Conservation (phyloP, 1,140 invertebrate species). For the Scaptomyza pallida region DNA sequence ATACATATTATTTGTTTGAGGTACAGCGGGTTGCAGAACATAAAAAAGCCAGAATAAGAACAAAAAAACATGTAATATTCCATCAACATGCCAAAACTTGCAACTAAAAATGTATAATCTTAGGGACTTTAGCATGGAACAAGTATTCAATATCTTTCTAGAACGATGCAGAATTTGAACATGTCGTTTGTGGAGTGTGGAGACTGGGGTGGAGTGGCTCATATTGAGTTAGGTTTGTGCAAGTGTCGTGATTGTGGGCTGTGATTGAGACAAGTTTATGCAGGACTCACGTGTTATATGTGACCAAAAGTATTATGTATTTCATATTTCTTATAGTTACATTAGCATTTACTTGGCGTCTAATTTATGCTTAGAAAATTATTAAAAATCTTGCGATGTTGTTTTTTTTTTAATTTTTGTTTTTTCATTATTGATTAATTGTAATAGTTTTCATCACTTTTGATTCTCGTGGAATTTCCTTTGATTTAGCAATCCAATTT, state of each 20-base stretch:
- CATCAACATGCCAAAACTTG: slow-evolving; percentile 40
- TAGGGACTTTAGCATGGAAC: slow-evolving; percentile 11
- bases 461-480: slow-evolving; percentile 71
- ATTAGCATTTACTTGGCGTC: slow-evolving; percentile 43
- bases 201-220: not conserved
- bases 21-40: slow-evolving; percentile 55
- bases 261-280: slow-evolving; percentile 72
- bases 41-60: slow-evolving; percentile 65
- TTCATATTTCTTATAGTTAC: slow-evolving; percentile 52
- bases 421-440: slow-evolving; percentile 58
- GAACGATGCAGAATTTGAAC: slow-evolving; percentile 23
- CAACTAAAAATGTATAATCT: slow-evolving; percentile 30
- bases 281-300: slow-evolving; percentile 78
- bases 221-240: slow-evolving; percentile 45
- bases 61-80: slow-evolving; percentile 27
- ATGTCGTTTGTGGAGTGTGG: slow-evolving; percentile 6
- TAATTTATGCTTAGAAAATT: slow-evolving; percentile 60
- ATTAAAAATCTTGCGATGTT: slow-evolving; percentile 59
- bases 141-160: slow-evolving; percentile 7
- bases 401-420: slow-evolving; percentile 13
- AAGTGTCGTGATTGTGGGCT: slow-evolving; percentile 61
- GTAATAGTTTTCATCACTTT: slow-evolving; percentile 59
- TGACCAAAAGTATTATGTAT: slow-evolving; percentile 69
- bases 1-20: slow-evolving; percentile 12
- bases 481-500: slow-evolving; percentile 59